Conservation (phyloP, 2,888 invertebrate species). For the Mystacides longicornis region DNA sequence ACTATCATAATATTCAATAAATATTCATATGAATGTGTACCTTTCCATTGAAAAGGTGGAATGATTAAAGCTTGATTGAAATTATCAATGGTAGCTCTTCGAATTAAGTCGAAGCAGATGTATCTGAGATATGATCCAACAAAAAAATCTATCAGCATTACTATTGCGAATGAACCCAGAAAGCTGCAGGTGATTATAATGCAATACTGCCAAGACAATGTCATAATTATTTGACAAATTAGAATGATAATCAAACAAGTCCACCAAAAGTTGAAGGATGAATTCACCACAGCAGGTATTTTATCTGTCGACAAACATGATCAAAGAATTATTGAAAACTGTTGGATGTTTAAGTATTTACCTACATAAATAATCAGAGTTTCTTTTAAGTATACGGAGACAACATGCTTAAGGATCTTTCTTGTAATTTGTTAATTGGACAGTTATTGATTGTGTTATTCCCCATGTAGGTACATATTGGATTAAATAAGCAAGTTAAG, state of each 20-base stretch:
- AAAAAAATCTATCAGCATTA: constrained; percentile 57
- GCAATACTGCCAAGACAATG: constrained; percentile 45
- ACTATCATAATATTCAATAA: too few relatives aligned
- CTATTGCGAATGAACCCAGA: constrained; percentile 55
- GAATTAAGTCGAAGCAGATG: constrained; percentile 58
- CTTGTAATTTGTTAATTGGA: too few relatives aligned
- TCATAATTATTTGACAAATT: constrained; percentile 41
- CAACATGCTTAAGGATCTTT: too few relatives aligned
- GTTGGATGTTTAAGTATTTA: too few relatives aligned
- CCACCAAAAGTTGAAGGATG: constrained; percentile 58
- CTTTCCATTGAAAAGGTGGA: constrained; percentile 53
- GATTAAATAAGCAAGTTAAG: too few relatives aligned
- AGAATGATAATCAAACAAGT: constrained; percentile 49
- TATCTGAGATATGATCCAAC: constrained; percentile 59
- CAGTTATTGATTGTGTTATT: too few relatives aligned
- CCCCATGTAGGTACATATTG: too few relatives aligned
- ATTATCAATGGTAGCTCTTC: constrained; percentile 52
- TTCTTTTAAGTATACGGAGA: neutral
- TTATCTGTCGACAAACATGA: too few relatives aligned
- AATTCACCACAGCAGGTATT: too few relatives aligned
- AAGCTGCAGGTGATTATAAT: constrained; percentile 57
- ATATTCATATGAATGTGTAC: too few relatives aligned
- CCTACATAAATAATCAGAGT: too few relatives aligned
- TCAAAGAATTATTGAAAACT: too few relatives aligned
- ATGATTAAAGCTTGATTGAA: constrained; percentile 52